Base-by-base conservation (phyloP, 2,888 invertebrate species). In the Drosophila koepferae region DNA sequence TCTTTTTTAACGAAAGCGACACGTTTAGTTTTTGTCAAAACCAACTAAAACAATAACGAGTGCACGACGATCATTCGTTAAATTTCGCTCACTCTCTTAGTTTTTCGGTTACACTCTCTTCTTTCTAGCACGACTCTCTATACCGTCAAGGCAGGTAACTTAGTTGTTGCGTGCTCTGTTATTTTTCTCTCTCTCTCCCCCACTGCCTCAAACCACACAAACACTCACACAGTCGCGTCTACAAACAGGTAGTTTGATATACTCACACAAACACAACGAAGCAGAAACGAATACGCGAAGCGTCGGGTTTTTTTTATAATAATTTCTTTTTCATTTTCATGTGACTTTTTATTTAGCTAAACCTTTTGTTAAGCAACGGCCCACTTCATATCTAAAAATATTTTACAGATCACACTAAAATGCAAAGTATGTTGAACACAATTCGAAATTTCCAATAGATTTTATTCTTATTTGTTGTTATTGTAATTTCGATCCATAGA, bases 1-100 rank as follows among this genome's bases (percentile, higher is more conserved):
- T 66, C 61, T 77, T 74, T 82, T 79, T 80, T 72, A 88, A 88
- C 79, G 88, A 86, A 86, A 86, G 79, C 90, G 82, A 75, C 78
- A 72, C 88, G 72, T 89, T 76, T 82, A 72, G 74, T 80, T 82
- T 87, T 67, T 59, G 61, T 69, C 71, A 80, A 80, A 65, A 43
- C 28, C 49, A 67, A 74, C 62, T 81, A 72, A 63, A 78, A 71
- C 28, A 58, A 60, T 34, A 38, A 20, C 41, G 59, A 56, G 44
- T 58, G 54, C 56, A 40, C 40, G 7, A 54, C 12, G 53, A 65
- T 59, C 71, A 51, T 76, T 72, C 80, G 77, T 67, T 76, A 31
- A 72, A 76, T 66, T 69, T 58, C 56, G 41, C 69, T 65, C 72
- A 55, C 60, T 55, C 72, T 12, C 70, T 7, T 66, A 40, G 44